Percentiles rank a stretch among this genome's conserved stretches.
Conservation (phyloP, 1,140 invertebrate species). For the Pentalonia nigronervosa region DNA sequence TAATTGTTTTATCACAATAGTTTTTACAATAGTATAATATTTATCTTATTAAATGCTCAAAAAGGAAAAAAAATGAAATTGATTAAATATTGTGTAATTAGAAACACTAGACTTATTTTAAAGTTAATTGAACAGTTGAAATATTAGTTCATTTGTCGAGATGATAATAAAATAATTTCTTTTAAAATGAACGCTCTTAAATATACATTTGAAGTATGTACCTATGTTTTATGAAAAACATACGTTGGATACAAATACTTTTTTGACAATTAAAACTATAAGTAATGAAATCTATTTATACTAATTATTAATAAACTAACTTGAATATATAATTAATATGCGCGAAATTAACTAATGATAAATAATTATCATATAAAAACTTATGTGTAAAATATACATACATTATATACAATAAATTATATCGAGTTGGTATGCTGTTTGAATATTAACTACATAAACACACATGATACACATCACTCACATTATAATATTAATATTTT, state of each 20-base stretch:
- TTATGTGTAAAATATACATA: neutral
- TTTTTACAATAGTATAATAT: neutral
- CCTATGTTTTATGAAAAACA: neutral
- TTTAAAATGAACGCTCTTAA: neutral
- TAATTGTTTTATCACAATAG: neutral
- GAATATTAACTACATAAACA: neutral
- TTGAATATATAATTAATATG: neutral
- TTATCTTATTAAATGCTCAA: neutral
- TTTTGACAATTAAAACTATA: neutral
- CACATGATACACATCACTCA: neutral
- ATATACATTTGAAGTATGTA: neutral
- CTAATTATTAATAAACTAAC: neutral
- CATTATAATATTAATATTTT: neutral
- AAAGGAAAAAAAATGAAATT: neutral
- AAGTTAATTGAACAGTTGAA: neutral
- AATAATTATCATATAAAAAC: neutral
- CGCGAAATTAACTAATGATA: neutral
- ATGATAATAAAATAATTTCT: neutral
- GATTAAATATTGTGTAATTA: neutral
- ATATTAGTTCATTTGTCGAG: neutral
- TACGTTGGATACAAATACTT: neutral
- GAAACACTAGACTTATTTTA: too few relatives aligned
- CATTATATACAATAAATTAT: constrained; percentile 3
- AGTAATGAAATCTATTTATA: neutral
- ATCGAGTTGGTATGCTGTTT: neutral